phyloP scores from a whole-genome alignment of 1,140 invertebrate species.

The Antheraea pernyi region DNA sequence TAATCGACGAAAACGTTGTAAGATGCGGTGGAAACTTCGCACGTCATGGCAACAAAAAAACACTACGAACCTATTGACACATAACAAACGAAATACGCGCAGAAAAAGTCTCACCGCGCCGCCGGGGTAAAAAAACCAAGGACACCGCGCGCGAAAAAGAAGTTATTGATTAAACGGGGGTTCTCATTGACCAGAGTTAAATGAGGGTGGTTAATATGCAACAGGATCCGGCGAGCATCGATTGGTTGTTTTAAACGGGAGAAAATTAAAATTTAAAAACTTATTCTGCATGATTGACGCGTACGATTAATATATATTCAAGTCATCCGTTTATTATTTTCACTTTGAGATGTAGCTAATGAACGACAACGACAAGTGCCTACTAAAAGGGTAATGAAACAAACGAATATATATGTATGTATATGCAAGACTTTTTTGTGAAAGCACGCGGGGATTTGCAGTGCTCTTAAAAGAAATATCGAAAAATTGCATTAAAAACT shows the following conservation, averaged over 20 bases:
- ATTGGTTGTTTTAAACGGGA: conserved; percentile 20
- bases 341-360: too few relatives aligned
- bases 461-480: too few relatives aligned
- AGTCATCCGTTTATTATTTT: too few relatives aligned
- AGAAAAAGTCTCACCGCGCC: conserved; percentile 67
- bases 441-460: too few relatives aligned
- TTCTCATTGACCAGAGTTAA: conserved; percentile 77
- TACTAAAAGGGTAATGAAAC: too few relatives aligned
- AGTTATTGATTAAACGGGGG: conserved; percentile 77
- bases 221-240: conserved; percentile 51
- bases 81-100: conserved; percentile 72
- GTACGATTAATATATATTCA: too few relatives aligned
- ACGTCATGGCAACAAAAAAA: conserved; percentile 50
- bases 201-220: conserved; percentile 77
- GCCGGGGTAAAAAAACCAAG: conserved; percentile 66
- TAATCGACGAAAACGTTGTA: conserved; percentile 56
- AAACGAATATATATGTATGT: too few relatives aligned
- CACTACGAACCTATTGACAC: conserved; percentile 61
- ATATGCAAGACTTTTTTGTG: too few relatives aligned
- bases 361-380: too few relatives aligned
- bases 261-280: not conserved
- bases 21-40: conserved; percentile 15
- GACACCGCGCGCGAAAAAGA: conserved; percentile 72
- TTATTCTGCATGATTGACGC: too few relatives aligned
- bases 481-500: too few relatives aligned